Conservation (phyloP, 2,888 invertebrate genomes). For the Pachydiplax longipennis region DNA sequence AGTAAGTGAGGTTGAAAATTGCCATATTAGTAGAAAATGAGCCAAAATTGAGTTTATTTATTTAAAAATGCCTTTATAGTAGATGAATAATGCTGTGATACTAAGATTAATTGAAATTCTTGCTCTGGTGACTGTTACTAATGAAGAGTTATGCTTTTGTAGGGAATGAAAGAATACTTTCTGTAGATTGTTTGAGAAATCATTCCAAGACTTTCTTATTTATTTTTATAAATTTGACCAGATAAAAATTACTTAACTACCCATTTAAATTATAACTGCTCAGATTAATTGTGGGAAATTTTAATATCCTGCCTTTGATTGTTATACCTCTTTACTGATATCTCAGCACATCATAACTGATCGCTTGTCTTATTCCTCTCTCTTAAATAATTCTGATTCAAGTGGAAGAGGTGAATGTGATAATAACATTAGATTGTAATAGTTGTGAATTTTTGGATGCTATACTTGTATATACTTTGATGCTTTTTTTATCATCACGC, state of each 20-base stretch:
- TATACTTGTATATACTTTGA: no score
- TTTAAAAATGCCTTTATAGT: not conserved
- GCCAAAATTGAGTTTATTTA: not conserved
- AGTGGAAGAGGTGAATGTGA: no score
- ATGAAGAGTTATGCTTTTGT: not conserved
- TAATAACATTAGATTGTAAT: no score
- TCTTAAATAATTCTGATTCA: no score
- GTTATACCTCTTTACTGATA: no score
- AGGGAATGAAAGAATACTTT: not conserved
- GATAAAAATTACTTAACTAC: not conserved
- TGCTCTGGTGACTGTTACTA: not conserved
- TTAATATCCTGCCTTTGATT: no score
- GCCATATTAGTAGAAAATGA: not conserved
- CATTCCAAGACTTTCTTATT: not conserved
- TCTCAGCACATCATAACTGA: no score
- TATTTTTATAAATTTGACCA: not conserved
- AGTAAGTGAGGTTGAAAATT: not conserved
- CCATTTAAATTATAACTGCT: not conserved
- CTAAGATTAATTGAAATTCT: not conserved
- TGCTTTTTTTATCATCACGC: no score
- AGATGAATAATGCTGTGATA: slow-evolving; percentile 15
- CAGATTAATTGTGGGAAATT: not conserved
- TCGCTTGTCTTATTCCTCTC: no score
- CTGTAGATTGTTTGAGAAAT: not conserved
- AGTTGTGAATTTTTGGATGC: no score